Evolutionary conservation across 2,888 invertebrate genomes (phyloP).

Genomic region (Leptarthrus brevirostris): DNA sequence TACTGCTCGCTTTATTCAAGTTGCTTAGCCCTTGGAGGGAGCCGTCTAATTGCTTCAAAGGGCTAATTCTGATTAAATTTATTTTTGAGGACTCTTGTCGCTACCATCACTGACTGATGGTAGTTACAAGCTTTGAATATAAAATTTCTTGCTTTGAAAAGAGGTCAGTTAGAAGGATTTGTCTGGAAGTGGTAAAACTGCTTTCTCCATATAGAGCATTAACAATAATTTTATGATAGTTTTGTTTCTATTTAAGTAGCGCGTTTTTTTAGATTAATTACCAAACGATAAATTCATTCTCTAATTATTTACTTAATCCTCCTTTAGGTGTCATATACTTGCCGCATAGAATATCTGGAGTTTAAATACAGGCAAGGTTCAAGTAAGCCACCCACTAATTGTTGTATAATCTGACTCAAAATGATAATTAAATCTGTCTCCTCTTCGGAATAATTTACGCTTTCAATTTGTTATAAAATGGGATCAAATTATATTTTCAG

Average conservation of each 20-base stretch:
- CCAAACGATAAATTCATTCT: too few relatives aligned
- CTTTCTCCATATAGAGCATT: too few relatives aligned
- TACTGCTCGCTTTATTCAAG: slow-evolving; percentile 22
- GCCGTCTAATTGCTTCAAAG: slow-evolving; percentile 32
- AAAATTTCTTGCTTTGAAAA: too few relatives aligned
- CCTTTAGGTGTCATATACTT: too few relatives aligned
- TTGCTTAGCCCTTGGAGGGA: slow-evolving; percentile 3
- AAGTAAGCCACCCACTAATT: not conserved
- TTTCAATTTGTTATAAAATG: slow-evolving; percentile 28
- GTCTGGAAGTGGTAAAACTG: too few relatives aligned
- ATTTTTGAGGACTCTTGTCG: slow-evolving; percentile 28
- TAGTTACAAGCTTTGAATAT: slow-evolving; percentile 28
- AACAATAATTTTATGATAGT: too few relatives aligned
- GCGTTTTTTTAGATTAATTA: too few relatives aligned
- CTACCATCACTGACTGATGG: slow-evolving; percentile 12
- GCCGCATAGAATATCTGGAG: too few relatives aligned
- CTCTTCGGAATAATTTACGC: slow-evolving; percentile 1
- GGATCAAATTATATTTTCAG: slow-evolving; percentile 18
- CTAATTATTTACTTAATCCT: too few relatives aligned
- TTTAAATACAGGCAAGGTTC: too few relatives aligned
- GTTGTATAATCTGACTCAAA: not conserved
- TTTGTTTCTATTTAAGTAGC: too few relatives aligned
- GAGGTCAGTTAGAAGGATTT: too few relatives aligned
- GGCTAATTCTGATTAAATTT: slow-evolving; percentile 39
- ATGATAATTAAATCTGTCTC: slow-evolving; percentile 4